Conservation (phyloP, 2,797 vertebrate species). For the Sylvia borin region DNA sequence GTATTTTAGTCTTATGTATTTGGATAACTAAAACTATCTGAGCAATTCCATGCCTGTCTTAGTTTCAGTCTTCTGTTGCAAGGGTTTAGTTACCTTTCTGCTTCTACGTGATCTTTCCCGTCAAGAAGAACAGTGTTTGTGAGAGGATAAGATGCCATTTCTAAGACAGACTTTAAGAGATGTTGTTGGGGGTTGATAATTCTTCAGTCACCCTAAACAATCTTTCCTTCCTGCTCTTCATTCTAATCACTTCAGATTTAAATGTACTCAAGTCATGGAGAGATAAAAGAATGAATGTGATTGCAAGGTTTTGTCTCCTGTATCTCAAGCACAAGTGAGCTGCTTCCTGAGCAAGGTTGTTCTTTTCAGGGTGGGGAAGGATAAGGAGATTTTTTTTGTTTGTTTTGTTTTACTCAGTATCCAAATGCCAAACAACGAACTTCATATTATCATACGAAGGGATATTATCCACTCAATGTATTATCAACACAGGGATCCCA, state of each 20-base stretch:
- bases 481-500: not conserved
- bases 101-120: not conserved
- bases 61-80: not conserved
- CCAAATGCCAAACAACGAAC: not conserved
- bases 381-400: not conserved
- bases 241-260: not conserved
- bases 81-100: not conserved
- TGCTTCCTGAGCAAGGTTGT: not conserved
- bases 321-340: not conserved
- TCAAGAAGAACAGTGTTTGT: not conserved
- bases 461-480: no score
- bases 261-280: not conserved
- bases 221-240: not conserved
- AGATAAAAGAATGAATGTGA: not conserved
- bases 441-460: not conserved
- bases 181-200: rapidly evolving
- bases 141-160: not conserved
- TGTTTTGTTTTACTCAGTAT: not conserved
- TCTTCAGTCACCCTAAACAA: not conserved
- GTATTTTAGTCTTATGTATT: not conserved
- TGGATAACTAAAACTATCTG: not conserved
- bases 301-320: not conserved
- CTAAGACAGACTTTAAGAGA: not conserved
- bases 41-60: not conserved
- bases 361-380: not conserved